Evolutionary conservation across 2,113 vertebrate species (phyloP).

Genomic region (Nerophis lumbriciformis): DNA sequence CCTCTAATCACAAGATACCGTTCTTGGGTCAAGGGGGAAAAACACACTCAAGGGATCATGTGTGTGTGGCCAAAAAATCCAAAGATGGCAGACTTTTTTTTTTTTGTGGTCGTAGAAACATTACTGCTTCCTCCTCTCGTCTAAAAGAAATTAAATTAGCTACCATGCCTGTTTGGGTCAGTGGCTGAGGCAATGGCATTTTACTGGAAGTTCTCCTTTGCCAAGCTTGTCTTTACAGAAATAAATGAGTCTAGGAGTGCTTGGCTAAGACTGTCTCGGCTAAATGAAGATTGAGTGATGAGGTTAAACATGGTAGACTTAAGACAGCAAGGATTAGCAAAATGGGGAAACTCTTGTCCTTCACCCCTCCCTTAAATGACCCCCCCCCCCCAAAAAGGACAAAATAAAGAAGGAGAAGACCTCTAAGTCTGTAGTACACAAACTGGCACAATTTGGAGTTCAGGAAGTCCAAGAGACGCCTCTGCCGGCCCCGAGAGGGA

Average conservation of each 20-base stretch:
- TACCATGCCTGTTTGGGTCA: constrained; percentile 55
- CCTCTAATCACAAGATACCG: constrained; percentile 29
- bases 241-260: constrained; percentile 66
- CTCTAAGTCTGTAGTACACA: constrained; percentile 57
- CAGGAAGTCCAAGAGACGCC: constrained; percentile 77
- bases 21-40: not conserved
- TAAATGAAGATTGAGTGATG: constrained; percentile 75
- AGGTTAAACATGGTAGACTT: constrained; percentile 62
- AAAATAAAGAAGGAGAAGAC: constrained; percentile 48
- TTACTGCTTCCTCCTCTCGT: constrained; percentile 54
- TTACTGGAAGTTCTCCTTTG: constrained; percentile 59
- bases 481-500: constrained; percentile 66
- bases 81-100: constrained; percentile 40
- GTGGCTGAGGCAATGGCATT: constrained; percentile 56
- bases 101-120: constrained; percentile 46
- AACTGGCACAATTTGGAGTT: constrained; percentile 70
- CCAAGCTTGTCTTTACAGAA: constrained; percentile 63
- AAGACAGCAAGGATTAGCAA: constrained; percentile 47
- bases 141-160: constrained; percentile 65
- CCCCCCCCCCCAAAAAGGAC: constrained; percentile 11
- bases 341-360: constrained; percentile 52
- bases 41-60: constrained; percentile 35
- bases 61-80: constrained; percentile 32
- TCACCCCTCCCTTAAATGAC: constrained; percentile 26
- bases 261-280: constrained; percentile 67